Evolutionary conservation across 2,113 vertebrate species (phyloP).

Genomic region (Odontophorus gujanensis): DNA sequence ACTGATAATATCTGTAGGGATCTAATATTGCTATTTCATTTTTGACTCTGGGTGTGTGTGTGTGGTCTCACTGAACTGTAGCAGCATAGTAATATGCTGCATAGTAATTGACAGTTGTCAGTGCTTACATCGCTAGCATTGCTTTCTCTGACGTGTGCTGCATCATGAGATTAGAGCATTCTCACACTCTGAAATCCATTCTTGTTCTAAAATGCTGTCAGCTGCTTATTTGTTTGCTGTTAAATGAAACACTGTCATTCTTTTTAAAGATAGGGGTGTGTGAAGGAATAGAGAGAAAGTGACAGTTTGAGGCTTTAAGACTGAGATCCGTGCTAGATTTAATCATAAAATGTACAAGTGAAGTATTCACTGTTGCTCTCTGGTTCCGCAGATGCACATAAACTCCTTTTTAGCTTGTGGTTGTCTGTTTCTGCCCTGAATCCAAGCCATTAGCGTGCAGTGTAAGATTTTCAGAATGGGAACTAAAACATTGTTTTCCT

Average conservation of each 20-base stretch:
- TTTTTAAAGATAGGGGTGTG: neutral
- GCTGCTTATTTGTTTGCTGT: neutral
- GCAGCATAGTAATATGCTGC: neutral
- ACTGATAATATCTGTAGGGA: neutral
- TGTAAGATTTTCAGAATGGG: neutral
- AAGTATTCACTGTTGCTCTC: neutral
- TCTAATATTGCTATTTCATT: neutral
- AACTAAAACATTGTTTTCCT: neutral
- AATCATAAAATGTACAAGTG: neutral
- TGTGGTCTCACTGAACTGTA: neutral
- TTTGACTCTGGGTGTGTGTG: neutral
- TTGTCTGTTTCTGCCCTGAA: neutral
- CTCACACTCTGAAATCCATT: neutral
- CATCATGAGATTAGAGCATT: neutral
- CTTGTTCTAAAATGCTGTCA: neutral
- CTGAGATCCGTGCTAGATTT: neutral
- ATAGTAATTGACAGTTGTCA: neutral
- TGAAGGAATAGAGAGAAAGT: neutral
- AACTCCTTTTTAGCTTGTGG: rapidly evolving
- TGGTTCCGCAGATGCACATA: neutral
- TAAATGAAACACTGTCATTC: neutral
- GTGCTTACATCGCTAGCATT: neutral
- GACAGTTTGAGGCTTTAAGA: neutral
- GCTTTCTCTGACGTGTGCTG: neutral
- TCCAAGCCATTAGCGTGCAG: neutral